A percentile compares a stretch with the other conserved stretches of the same genome.
These are phyloP conservation scores for Molorchus minor DNA, from an alignment of 2,888 invertebrate genomes.

Conservation along the genomic window DNA sequence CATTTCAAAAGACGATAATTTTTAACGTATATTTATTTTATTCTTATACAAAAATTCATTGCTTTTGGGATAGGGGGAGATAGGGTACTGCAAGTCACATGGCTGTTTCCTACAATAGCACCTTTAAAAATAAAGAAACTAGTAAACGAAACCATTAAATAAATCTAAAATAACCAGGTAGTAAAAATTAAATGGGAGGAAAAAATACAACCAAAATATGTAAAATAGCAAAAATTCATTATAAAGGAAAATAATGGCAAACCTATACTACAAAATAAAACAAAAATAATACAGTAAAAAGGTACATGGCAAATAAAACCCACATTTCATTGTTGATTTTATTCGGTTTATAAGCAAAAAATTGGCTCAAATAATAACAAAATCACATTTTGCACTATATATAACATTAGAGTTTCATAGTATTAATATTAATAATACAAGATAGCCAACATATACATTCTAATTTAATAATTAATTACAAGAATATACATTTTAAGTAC, in stretches of 20 bases:
- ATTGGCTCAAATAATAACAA: slow-evolving; percentile 24
- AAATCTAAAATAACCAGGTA: background rate
- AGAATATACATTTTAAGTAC: slow-evolving; percentile 45
- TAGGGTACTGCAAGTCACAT: too few species aligned
- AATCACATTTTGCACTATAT: slow-evolving; percentile 38
- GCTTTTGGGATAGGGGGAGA: too few species aligned
- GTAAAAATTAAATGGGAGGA: background rate
- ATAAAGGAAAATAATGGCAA: slow-evolving; percentile 60
- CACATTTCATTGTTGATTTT: slow-evolving; percentile 35
- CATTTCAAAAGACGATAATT: too few species aligned
- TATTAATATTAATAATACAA: slow-evolving; percentile 9
- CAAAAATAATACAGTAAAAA: slow-evolving; percentile 41
- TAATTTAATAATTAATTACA: slow-evolving; percentile 30
- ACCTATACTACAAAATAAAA: slow-evolving; percentile 56
- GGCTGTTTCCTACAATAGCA: too few species aligned
- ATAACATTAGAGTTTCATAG: slow-evolving; percentile 8
- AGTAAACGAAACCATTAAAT: slow-evolving; percentile 16
- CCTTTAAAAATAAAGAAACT: background rate
- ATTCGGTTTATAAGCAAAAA: slow-evolving; percentile 41
- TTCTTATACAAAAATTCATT: too few species aligned
- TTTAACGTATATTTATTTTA: too few species aligned
- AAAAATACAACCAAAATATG: slow-evolving; percentile 2
- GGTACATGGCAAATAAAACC: slow-evolving; percentile 39
- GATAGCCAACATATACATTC: slow-evolving; percentile 13
- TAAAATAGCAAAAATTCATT: slow-evolving; percentile 26